phyloP scores from a whole-genome alignment of 2,797 vertebrate species.

The Pangasius larnaudii region DNA sequence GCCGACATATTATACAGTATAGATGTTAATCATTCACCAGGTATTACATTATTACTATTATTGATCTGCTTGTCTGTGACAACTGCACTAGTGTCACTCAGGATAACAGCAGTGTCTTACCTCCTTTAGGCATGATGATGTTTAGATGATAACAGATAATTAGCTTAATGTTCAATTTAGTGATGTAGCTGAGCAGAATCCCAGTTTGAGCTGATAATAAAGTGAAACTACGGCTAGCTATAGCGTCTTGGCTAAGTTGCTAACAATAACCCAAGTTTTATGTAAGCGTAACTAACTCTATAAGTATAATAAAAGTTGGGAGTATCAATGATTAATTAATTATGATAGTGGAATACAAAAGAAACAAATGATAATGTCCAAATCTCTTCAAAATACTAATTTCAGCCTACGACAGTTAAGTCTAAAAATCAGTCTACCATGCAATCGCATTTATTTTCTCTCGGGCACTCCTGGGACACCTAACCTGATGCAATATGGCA shows the following conservation, averaged over 20 bases:
- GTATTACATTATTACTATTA: not conserved
- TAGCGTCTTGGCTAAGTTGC: slow-evolving; percentile 14
- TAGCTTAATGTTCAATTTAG: not conserved
- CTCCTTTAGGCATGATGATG: slow-evolving; percentile 79
- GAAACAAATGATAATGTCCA: not conserved
- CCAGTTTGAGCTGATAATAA: slow-evolving; percentile 10
- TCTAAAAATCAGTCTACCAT: slow-evolving; percentile 10
- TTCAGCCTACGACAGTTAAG: not conserved
- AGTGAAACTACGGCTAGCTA: not conserved
- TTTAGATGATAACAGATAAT: not conserved
- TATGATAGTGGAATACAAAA: not conserved
- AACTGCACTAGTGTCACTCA: not conserved
- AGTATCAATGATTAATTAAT: not conserved
- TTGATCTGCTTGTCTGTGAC: not conserved
- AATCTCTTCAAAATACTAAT: not conserved
- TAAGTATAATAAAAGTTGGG: not conserved
- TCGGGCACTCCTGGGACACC: slow-evolving; percentile 56
- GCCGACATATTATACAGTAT: not conserved
- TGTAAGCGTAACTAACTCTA: not conserved
- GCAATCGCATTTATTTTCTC: slow-evolving; percentile 53
- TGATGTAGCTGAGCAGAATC: not conserved
- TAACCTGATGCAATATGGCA: slow-evolving; percentile 76
- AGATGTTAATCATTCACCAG: not conserved
- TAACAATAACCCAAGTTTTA: slow-evolving; percentile 25
- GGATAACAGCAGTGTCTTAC: slow-evolving; percentile 64